Percentiles rank a stretch among this genome's conserved stretches.
Evolutionary conservation across 2,888 invertebrate genomes (phyloP).

Genomic region (Caenorhabditis panamensis): DNA sequence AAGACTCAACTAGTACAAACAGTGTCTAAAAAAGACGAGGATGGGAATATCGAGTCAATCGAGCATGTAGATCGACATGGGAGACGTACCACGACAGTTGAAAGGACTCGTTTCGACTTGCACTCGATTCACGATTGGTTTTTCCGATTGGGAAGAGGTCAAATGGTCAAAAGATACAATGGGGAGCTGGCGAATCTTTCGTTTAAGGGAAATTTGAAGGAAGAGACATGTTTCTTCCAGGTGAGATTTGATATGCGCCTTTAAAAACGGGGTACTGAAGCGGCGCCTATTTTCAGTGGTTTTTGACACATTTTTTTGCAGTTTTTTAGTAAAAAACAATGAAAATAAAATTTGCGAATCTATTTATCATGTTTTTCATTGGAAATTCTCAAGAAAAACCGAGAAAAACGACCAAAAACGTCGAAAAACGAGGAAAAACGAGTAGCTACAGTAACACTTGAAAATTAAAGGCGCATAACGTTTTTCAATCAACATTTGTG

Average conservation of each 20-base stretch:
- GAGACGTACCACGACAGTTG: slow-evolving; percentile 70
- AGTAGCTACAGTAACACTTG: no score
- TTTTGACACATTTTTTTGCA: neutral
- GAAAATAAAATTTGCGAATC: no score
- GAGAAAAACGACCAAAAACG: no score
- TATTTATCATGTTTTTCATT: no score
- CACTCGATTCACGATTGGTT: slow-evolving; percentile 76
- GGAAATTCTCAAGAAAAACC: no score
- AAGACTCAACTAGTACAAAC: slow-evolving; percentile 67
- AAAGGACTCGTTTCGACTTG: slow-evolving; percentile 71
- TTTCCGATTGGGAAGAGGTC: slow-evolving; percentile 73
- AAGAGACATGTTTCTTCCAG: slow-evolving; percentile 74
- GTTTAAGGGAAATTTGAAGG: slow-evolving; percentile 69
- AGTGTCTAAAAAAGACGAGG: slow-evolving; percentile 67
- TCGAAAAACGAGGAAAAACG: no score
- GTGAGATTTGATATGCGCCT: slow-evolving; percentile 14
- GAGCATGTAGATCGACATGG: slow-evolving; percentile 73
- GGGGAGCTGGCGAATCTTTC: slow-evolving; percentile 69
- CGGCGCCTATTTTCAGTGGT: neutral
- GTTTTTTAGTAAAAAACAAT: no score
- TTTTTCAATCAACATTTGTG: no score
- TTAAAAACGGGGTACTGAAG: neutral
- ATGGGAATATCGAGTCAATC: slow-evolving; percentile 67
- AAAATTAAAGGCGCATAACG: no score
- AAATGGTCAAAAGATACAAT: slow-evolving; percentile 74